These are phyloP conservation scores for Aphidoletes aphidimyza DNA, from an alignment of 2,888 invertebrate genomes.

Conservation along the genomic window DNA sequence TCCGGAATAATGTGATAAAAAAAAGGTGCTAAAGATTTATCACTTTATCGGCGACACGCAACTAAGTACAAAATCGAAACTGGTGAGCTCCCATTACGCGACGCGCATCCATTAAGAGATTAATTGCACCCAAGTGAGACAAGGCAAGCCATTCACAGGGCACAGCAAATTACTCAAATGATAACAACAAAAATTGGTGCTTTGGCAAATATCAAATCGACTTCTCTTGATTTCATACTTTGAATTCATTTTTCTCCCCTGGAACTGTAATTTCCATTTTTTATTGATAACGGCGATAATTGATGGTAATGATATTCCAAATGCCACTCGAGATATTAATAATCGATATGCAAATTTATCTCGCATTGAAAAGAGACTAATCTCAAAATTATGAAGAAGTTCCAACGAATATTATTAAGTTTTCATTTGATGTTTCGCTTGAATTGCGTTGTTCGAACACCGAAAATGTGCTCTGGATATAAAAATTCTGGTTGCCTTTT, in stretches of 20 bases:
- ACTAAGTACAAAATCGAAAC: conserved; percentile 44
- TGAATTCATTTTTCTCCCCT: background rate
- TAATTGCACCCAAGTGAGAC: conserved; percentile 13
- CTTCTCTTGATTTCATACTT: background rate
- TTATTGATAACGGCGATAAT: background rate
- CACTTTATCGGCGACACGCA: conserved; percentile 27
- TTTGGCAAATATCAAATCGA: background rate
- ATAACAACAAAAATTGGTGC: conserved; percentile 9
- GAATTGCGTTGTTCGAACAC: background rate
- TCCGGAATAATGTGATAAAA: background rate
- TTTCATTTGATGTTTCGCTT: conserved; percentile 1
- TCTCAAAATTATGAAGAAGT: background rate
- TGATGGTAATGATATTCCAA: conserved; percentile 32
- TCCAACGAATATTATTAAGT: background rate
- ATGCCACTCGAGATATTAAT: background rate
- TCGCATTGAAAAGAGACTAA: background rate
- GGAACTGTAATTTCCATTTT: background rate
- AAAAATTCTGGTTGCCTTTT: background rate
- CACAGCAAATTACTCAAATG: background rate
- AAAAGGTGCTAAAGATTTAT: conserved; percentile 53
- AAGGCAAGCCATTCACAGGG: too few relatives aligned
- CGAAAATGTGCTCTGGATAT: background rate
- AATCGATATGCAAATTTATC: conserved; percentile 41
- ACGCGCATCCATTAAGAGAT: conserved; percentile 30
- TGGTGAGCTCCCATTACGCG: background rate